phyloP scores from a whole-genome alignment of 2,888 invertebrate genomes.

The Agrochola litura region DNA sequence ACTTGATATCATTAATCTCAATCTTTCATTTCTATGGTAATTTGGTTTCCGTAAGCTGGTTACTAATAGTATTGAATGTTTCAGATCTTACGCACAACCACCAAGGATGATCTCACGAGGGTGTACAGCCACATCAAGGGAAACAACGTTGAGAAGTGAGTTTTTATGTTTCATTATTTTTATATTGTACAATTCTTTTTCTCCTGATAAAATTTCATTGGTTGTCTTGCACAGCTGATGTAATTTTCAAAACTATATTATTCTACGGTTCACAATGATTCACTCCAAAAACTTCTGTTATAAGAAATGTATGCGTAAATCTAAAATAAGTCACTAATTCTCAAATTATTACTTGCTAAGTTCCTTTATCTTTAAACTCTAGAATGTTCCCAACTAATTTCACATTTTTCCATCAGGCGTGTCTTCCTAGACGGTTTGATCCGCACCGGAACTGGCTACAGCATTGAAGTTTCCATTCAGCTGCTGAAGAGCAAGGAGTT shows the following conservation, averaged over 20 bases:
- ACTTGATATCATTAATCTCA: neutral
- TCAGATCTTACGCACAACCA: conserved; percentile 92
- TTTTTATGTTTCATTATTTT: conserved; percentile 24
- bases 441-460: conserved; percentile 94
- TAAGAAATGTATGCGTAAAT: neutral
- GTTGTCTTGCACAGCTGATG: neutral
- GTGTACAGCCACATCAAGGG: conserved; percentile 92
- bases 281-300: neutral
- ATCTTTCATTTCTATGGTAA: neutral
- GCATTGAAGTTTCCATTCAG: conserved; percentile 92
- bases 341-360: neutral
- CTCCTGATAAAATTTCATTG: neutral
- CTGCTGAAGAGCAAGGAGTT: conserved; percentile 93
- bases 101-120: conserved; percentile 93
- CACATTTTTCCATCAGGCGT: conserved; percentile 85
- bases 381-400: conserved; percentile 1
- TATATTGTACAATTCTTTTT: neutral
- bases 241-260: neutral
- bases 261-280: neutral
- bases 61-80: conserved; percentile 70
- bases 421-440: conserved; percentile 96
- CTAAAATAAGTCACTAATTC: neutral
- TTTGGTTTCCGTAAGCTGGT: neutral
- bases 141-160: conserved; percentile 91
- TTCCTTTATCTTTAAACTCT: too few species aligned